Evolutionary conservation across 2,888 invertebrate genomes (phyloP).

Genomic region (Habroteleia sp.): DNA sequence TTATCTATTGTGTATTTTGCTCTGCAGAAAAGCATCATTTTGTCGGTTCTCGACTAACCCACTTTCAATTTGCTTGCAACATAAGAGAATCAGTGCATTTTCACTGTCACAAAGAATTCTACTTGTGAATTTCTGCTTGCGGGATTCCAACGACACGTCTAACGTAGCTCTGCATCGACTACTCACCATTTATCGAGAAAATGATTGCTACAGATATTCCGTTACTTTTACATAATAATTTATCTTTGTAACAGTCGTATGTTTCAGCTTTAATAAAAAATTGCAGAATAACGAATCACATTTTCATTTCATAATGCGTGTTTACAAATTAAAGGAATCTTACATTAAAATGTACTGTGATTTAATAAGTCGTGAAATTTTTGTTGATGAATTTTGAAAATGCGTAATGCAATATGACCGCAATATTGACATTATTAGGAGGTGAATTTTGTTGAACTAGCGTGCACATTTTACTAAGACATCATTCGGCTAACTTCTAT

Average conservation of each 20-base stretch:
- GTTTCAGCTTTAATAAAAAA: too few relatives aligned
- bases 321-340: too few relatives aligned
- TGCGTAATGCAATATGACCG: slow-evolving; percentile 40
- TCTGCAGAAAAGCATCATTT: slow-evolving; percentile 38
- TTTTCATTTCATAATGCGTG: too few relatives aligned
- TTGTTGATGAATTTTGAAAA: too few relatives aligned
- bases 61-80: slow-evolving; percentile 49
- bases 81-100: slow-evolving; percentile 54
- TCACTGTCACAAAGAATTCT: slow-evolving; percentile 46
- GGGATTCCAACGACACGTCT: slow-evolving; percentile 25
- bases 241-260: too few relatives aligned
- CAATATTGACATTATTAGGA: slow-evolving; percentile 54
- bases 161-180: neutral
- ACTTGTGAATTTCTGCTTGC: slow-evolving; percentile 42
- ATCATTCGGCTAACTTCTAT: slow-evolving; percentile 59
- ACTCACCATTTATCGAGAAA: slow-evolving; percentile 16
- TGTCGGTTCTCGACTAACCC: slow-evolving; percentile 44
- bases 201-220: neutral
- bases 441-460: slow-evolving; percentile 54
- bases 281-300: too few relatives aligned
- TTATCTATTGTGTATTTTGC: slow-evolving; percentile 6
- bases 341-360: too few relatives aligned
- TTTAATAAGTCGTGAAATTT: too few relatives aligned
- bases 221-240: too few relatives aligned
- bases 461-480: slow-evolving; percentile 56